Evolutionary conservation across 2,113 vertebrate species (phyloP).

Genomic region (Hassar affinis): DNA sequence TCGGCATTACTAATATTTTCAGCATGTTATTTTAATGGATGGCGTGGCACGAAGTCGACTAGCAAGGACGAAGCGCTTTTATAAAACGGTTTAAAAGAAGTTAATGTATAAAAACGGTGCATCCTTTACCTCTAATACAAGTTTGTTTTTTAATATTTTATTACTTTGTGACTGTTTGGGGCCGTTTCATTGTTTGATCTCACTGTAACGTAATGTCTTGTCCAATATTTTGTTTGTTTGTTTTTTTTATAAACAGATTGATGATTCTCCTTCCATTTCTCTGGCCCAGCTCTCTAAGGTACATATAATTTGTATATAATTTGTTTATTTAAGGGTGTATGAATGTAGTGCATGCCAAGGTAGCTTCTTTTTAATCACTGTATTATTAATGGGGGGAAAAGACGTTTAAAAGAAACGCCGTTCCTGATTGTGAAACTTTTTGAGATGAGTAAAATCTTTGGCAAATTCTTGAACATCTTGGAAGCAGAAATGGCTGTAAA

Average conservation of each 20-base stretch:
- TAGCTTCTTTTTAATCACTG: neutral
- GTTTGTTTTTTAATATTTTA: neutral
- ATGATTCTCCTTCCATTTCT: constrained; percentile 86
- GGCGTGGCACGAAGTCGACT: neutral
- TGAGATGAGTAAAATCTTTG: neutral
- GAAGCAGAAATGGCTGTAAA: too few species aligned
- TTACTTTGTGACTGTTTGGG: constrained; percentile 20
- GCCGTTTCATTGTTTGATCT: constrained; percentile 44
- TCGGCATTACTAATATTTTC: neutral
- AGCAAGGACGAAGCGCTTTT: neutral
- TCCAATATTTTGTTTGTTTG: constrained; percentile 82
- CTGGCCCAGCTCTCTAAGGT: constrained; percentile 94
- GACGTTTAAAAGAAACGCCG: neutral
- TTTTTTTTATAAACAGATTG: constrained; percentile 87
- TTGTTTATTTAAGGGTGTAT: neutral
- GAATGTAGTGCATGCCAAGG: neutral
- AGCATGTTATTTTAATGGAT: neutral
- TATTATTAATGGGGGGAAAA: neutral
- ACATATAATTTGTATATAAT: constrained; percentile 56
- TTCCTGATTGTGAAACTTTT: neutral
- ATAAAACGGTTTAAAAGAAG: neutral
- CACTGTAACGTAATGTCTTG: constrained; percentile 77
- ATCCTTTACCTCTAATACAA: neutral
- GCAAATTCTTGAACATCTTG: too few species aligned
- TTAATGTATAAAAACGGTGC: neutral